These are phyloP conservation scores for Rhagoletis zephyria DNA, from an alignment of 1,140 invertebrate species.

Conservation along the genomic window DNA sequence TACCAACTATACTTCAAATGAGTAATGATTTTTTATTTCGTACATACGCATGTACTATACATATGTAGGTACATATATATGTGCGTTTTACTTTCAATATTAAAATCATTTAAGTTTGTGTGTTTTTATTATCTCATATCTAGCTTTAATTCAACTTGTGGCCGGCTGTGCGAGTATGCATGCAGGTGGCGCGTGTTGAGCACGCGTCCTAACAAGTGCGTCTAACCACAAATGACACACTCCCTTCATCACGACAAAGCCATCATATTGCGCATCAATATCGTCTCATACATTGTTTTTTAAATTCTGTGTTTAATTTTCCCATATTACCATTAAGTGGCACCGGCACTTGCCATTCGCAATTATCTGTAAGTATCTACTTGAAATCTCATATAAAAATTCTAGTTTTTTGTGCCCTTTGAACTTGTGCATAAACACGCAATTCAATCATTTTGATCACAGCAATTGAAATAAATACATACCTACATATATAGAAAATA, in stretches of 20 bases:
- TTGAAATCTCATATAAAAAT: slow-evolving; percentile 29
- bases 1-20: neutral
- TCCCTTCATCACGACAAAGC: neutral
- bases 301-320: neutral
- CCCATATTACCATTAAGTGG: slow-evolving; percentile 34
- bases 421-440: neutral
- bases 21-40: neutral
- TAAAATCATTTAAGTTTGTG: neutral
- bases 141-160: neutral
- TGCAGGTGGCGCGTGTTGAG: slow-evolving; percentile 61
- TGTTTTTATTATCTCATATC: neutral
- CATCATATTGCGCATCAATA: neutral
- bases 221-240: slow-evolving; percentile 38
- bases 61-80: neutral
- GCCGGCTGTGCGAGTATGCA: neutral
- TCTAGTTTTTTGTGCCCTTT: neutral
- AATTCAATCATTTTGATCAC: slow-evolving; percentile 11
- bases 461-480: no score
- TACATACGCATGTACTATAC: no score
- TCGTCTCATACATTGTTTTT: neutral
- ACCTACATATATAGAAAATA: no score
- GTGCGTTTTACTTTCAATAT: neutral
- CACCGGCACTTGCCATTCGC: slow-evolving; percentile 13
- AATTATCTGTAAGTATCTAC: slow-evolving; percentile 24
- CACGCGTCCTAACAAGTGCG: slow-evolving; percentile 64